Evolutionary conservation across 2,797 vertebrate genomes (phyloP), one percentile per base, ranked within the genome.

Genomic region (Muraenolepis orangiensis): DNA sequence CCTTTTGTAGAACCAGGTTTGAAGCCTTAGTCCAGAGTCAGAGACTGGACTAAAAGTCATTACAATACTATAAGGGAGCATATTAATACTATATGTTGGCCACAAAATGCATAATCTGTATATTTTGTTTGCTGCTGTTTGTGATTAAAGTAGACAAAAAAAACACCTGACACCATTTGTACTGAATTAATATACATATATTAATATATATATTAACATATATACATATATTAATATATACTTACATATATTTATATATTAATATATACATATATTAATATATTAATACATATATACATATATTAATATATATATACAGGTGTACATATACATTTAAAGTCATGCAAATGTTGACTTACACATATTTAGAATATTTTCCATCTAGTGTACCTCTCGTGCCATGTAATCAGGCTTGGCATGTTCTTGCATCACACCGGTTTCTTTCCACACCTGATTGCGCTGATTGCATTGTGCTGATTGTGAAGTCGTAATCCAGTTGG

Each of bases 1-100:
- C 84, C 80, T 88, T 90, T 93, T 91, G 74, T 88, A 86, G 87
- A 89, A 84, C 76, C 29, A 91, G 8, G 87, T 85, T 87, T 85
- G 80, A 92, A 87, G 93, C 92, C 92, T 93, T 93, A 90, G 92
- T 87, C 88, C 88, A 85, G 80, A 88, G 72, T 88, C 88, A 85
- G 80, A 88, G 72, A 83, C 84, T 86, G 91, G 91, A 85, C 86
- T 94, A 91, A 93, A n/a, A 84, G 93, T 92, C 81, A 84, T 29
- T 73, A 79, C 77, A 57, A 66, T 83, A 73, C 78, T 80, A 73
- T 86, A 85, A 85, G 70, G 78, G 77, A 88, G 79, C 70, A 38
- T 79, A 88, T 83, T 80, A 82, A 76, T 74, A n/a, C n/a, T n/a
- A n/a, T n/a, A 80, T 83, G 78, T 88, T 87, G 86, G 76, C 76